phyloP scores from a whole-genome alignment of 2,888 invertebrate species.

The Catocala sponsa region DNA sequence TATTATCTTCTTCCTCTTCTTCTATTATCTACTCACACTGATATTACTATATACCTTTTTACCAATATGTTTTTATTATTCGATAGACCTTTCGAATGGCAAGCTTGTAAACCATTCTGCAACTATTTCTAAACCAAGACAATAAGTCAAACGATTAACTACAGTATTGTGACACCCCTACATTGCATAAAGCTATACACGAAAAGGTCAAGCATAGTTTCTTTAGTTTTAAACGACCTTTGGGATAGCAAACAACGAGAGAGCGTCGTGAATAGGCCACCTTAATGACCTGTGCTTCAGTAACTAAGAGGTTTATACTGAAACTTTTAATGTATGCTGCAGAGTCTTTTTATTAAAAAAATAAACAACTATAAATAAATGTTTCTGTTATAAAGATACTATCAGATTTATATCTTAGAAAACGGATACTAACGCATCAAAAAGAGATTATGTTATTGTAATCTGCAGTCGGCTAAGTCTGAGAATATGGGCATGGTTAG shows the following conservation, averaged over 20 bases:
- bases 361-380: too few species aligned
- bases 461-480: too few species aligned
- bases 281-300: conserved; percentile 30
- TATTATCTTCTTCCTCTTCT: too few species aligned
- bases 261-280: conserved; percentile 22
- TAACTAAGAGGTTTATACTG: conserved; percentile 9
- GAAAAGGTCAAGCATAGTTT: conserved; percentile 35
- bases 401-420: too few species aligned
- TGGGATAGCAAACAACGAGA: conserved; percentile 23
- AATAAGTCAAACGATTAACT: background rate
- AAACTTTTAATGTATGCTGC: conserved; percentile 1
- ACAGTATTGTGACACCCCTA: background rate
- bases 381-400: too few species aligned
- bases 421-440: too few species aligned
- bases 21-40: too few species aligned
- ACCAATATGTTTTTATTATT: too few species aligned
- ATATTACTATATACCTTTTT: too few species aligned
- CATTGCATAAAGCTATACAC: background rate
- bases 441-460: too few species aligned
- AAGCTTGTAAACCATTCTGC: background rate
- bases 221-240: conserved; percentile 27
- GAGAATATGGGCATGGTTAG: too few species aligned
- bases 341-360: background rate
- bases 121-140: background rate
- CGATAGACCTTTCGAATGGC: background rate